These are phyloP conservation scores for Zaprionus obscuricornis DNA, from an alignment of 2,888 invertebrate species.

Conservation along the genomic window DNA sequence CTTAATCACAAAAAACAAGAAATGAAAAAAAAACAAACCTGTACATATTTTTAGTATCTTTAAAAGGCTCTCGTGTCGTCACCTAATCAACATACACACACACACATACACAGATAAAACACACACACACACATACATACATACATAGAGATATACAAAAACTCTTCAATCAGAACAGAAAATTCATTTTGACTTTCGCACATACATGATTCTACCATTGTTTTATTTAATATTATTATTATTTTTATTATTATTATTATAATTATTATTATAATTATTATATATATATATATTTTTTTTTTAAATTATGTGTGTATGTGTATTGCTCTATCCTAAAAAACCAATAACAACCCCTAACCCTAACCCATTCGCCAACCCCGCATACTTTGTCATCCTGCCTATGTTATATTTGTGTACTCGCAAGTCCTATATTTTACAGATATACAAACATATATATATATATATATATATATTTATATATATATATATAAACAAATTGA, in stretches of 20 bases:
- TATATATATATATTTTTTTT: too few species aligned
- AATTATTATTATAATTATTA: slow-evolving; percentile 7
- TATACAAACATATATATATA: slow-evolving; percentile 11
- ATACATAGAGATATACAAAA: too few species aligned
- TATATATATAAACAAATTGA: slow-evolving; percentile 30
- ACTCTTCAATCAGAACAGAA: not conserved
- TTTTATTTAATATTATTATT: not conserved
- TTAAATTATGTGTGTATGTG: slow-evolving; percentile 54
- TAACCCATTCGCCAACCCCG: slow-evolving; percentile 3
- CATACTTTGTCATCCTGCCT: slow-evolving; percentile 41
- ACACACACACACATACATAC: slow-evolving; percentile 8
- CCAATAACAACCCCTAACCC: too few species aligned
- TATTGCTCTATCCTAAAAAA: too few species aligned
- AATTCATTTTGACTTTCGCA: too few species aligned
- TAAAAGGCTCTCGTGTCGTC: slow-evolving; percentile 61
- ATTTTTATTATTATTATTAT: slow-evolving; percentile 7
- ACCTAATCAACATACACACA: slow-evolving; percentile 30
- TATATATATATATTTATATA: slow-evolving; percentile 24
- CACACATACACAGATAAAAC: too few species aligned
- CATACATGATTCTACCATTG: not conserved
- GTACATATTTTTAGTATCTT: slow-evolving; percentile 68
- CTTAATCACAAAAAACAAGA: slow-evolving; percentile 35
- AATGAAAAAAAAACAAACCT: slow-evolving; percentile 44
- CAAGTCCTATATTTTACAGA: slow-evolving; percentile 39
- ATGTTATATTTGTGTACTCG: slow-evolving; percentile 54